Conservation (phyloP, 2,888 invertebrate species). For the Acholoe squamosa region DNA sequence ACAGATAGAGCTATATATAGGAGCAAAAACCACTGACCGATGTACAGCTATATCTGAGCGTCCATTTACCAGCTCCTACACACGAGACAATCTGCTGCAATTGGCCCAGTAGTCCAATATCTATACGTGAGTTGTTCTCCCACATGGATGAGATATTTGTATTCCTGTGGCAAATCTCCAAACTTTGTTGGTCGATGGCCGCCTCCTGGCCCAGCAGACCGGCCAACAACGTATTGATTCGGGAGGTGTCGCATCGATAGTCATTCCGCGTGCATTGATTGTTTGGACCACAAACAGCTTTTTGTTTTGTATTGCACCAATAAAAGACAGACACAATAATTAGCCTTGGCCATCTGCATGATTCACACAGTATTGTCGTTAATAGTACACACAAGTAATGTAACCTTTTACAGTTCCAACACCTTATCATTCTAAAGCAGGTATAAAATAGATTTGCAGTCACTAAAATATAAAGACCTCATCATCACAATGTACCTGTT, state of each 20-base stretch:
- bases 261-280: conserved; percentile 12
- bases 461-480: too few relatives aligned
- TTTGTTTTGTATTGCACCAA: neutral
- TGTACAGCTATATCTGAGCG: too few relatives aligned
- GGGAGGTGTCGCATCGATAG: neutral
- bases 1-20: too few relatives aligned
- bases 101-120: too few relatives aligned
- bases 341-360: neutral
- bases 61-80: too few relatives aligned
- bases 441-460: too few relatives aligned
- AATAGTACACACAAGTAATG: too few relatives aligned
- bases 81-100: too few relatives aligned
- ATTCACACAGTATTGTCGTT: neutral
- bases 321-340: neutral
- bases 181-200: neutral
- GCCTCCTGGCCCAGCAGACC: neutral
- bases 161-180: neutral
- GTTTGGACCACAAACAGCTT: neutral
- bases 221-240: neutral
- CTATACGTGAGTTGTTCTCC: neutral
- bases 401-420: too few relatives aligned
- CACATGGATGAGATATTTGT: neutral
- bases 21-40: too few relatives aligned
- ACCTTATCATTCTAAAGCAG: too few relatives aligned
- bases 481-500: too few relatives aligned